Percentiles rank a stretch among this genome's conserved stretches.
Conservation (phyloP, 2,888 invertebrate species). For the Drosophila paranaensis region DNA sequence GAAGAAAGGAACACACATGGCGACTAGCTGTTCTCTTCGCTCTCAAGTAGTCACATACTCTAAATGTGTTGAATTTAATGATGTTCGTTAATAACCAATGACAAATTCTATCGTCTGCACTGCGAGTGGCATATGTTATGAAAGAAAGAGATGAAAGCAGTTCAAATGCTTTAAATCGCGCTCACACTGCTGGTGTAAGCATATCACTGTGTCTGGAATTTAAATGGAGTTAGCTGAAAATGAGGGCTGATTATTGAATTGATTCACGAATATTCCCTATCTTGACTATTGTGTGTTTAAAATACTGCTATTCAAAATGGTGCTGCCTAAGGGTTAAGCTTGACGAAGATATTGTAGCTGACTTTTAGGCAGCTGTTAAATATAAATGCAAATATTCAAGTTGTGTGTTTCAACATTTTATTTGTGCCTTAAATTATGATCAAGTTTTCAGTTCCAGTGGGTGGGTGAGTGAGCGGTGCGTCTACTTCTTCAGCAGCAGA, state of each 20-base stretch:
- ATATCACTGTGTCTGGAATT: neutral
- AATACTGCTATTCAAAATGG: neutral
- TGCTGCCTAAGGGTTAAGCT: neutral
- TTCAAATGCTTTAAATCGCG: too few species aligned
- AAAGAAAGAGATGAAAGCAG: neutral
- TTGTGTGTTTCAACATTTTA: constrained; percentile 40
- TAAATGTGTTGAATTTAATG: neutral
- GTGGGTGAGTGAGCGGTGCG: neutral
- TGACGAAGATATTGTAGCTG: constrained; percentile 5
- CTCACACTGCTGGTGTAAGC: neutral
- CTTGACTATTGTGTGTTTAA: neutral
- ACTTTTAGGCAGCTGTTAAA: constrained; percentile 33
- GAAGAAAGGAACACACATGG: neutral
- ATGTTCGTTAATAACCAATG: neutral
- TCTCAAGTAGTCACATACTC: neutral
- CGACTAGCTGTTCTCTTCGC: neutral
- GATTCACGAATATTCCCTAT: neutral
- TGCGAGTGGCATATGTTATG: neutral
- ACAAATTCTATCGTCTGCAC: neutral
- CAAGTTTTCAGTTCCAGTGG: neutral
- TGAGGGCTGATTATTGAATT: neutral
- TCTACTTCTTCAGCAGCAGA: constrained; percentile 75
- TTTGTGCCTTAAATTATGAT: constrained; percentile 15
- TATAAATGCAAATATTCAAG: constrained; percentile 1
- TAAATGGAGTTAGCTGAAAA: neutral